phyloP scores from a whole-genome alignment of 2,797 vertebrate species.

The Rhinogobio ventralis region DNA sequence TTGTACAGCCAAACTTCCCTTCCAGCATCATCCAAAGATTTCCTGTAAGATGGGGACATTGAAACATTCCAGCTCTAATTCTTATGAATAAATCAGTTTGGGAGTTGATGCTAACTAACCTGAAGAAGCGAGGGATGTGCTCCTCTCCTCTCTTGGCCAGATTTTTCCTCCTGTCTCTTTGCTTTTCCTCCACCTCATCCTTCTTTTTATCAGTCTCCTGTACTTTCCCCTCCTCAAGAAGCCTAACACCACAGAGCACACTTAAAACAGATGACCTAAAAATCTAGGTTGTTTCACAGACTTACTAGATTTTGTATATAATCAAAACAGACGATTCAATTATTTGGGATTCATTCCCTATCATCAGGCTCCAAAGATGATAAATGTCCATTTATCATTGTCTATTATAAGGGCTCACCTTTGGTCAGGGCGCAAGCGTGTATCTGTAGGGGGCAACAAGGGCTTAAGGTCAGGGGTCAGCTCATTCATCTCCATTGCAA shows the following conservation, averaged over 20 bases:
- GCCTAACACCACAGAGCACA: conserved; percentile 68
- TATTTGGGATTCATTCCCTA: neutral
- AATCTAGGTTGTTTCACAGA: neutral
- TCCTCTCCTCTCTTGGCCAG: conserved; percentile 84
- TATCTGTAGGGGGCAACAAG: conserved; percentile 89
- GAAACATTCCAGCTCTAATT: conserved; percentile 5
- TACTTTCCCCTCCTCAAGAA: conserved; percentile 90
- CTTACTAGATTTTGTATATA: neutral
- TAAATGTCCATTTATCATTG: neutral
- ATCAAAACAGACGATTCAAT: neutral
- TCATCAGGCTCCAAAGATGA: neutral
- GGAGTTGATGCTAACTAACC: conserved; percentile 69
- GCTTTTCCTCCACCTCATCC: conserved; percentile 87
- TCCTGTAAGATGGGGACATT: conserved; percentile 71
- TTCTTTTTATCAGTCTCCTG: conserved; percentile 86
- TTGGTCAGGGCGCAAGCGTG: conserved; percentile 90
- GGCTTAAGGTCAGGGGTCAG: conserved; percentile 80
- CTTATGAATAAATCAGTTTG: neutral
- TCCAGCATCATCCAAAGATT: conserved; percentile 82
- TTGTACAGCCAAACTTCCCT: conserved; percentile 91
- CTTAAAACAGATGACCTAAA: neutral
- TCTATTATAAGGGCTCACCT: conserved; percentile 72
- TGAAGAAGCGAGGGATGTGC: conserved; percentile 90
- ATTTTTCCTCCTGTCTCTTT: conserved; percentile 85
- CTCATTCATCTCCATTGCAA: conserved; percentile 93